Base-by-base conservation (phyloP, 2,797 vertebrate species). In the Pteropus rufus region DNA sequence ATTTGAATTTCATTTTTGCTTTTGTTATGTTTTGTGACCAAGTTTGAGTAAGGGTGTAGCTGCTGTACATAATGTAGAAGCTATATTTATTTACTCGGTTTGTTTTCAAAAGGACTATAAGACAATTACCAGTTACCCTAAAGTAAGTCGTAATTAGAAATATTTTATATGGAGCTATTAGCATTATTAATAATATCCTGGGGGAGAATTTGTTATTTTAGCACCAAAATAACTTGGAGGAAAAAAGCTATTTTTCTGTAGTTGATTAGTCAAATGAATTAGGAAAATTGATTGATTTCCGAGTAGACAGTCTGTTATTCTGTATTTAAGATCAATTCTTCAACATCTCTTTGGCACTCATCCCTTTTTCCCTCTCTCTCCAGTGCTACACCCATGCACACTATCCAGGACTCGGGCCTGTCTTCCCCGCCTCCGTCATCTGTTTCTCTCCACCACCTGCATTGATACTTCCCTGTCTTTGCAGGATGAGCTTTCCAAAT, bases 1-100 rank as follows among this genome's bases (percentile, higher is more conserved):
- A 72, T 91, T 83, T 93, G 52, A 94, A 95, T 82, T 97, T 95
- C 54, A 34, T 72, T 80, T 97, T 82, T 93, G 58, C 64, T 89
- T 95, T 86, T 89, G 58, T 70, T 85, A 16, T 76, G 23, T 96
- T 90, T 93, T 3, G 2, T 77, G 84, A 87, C 67, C 44, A 60
- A 34, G 31, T 88, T 97, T 65, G 36, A 34, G 54, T 85, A 95
- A 93, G 75, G 73, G 56, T 73, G 26, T 76, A 58, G 75, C 75
- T 69, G 3, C 36, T 12, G 10, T 70, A 69, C 1, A 19, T 64
- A 49, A 62, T 44, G 21, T 39, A 83, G 75, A 82, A 39, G 60
- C 64, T 70, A 16, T 60, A 9, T 46, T 84, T 64, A 49, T 75
- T 86, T 81, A 46, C 23, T 77, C 73, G 87, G 65, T 44, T 84